phyloP scores from a whole-genome alignment of 2,113 vertebrate species.

The Callithrix jacchus region DNA sequence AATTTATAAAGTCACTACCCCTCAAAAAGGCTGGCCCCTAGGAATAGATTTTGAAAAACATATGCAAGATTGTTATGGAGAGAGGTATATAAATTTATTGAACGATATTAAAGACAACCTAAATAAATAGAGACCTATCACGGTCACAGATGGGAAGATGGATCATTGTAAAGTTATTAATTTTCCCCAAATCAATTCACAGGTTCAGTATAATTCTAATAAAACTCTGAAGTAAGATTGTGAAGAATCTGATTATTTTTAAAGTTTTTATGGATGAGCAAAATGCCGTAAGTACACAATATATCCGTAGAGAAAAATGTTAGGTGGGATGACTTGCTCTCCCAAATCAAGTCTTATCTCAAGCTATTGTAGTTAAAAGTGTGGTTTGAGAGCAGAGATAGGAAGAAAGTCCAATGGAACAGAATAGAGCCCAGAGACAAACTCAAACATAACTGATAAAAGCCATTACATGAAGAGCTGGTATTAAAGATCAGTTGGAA shows the following conservation, averaged over 20 bases:
- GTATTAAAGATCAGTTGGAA: neutral
- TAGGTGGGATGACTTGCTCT: neutral
- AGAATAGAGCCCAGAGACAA: neutral
- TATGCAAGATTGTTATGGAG: neutral
- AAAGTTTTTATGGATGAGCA: neutral
- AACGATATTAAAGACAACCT: neutral
- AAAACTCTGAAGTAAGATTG: neutral
- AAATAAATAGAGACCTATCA: neutral
- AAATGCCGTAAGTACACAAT: neutral
- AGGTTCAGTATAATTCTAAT: neutral
- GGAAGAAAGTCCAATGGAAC: neutral
- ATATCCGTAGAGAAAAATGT: neutral
- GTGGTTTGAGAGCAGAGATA: neutral
- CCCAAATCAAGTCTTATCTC: neutral
- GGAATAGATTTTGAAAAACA: neutral
- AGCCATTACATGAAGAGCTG: neutral
- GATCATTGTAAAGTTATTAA: neutral
- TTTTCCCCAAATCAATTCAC: neutral
- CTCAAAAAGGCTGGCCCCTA: neutral
- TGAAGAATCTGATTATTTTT: neutral
- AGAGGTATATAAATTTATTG: slow-evolving; percentile 18
- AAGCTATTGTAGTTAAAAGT: neutral
- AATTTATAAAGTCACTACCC: neutral
- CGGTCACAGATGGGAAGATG: neutral
- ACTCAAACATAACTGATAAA: neutral